Conservation (phyloP, 2,797 vertebrate species). For the Peromyscus eremicus region DNA sequence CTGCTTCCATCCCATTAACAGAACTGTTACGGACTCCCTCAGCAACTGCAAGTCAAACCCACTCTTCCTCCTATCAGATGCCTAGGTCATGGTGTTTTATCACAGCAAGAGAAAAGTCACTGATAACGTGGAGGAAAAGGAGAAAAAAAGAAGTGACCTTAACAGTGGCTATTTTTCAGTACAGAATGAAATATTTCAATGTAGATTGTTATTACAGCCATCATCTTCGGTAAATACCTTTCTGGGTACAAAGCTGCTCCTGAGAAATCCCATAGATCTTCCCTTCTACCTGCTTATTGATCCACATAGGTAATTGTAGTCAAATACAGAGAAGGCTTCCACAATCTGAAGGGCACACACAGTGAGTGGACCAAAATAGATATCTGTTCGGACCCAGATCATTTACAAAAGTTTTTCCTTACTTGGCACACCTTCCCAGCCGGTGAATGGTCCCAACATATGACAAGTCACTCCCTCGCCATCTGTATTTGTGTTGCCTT, state of each 20-base stretch:
- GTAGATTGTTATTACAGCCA: background rate
- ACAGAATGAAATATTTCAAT: background rate
- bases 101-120: background rate
- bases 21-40: background rate
- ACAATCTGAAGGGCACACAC: background rate
- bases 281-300: background rate
- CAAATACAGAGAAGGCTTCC: background rate
- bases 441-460: rapidly evolving
- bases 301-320: rapidly evolving
- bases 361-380: background rate
- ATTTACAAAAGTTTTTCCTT: background rate
- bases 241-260: background rate
- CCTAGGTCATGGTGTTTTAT: background rate
- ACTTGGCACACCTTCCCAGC: background rate
- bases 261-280: background rate
- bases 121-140: background rate
- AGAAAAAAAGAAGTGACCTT: background rate
- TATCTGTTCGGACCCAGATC: background rate
- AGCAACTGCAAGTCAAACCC: background rate
- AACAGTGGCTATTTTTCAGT: background rate
- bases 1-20: background rate
- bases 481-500: background rate
- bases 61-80: no score
- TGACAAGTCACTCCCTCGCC: background rate
- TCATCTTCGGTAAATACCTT: background rate